These are phyloP conservation scores for Yponomeuta evonymella DNA, from an alignment of 2,888 invertebrate species.

Conservation along the genomic window DNA sequence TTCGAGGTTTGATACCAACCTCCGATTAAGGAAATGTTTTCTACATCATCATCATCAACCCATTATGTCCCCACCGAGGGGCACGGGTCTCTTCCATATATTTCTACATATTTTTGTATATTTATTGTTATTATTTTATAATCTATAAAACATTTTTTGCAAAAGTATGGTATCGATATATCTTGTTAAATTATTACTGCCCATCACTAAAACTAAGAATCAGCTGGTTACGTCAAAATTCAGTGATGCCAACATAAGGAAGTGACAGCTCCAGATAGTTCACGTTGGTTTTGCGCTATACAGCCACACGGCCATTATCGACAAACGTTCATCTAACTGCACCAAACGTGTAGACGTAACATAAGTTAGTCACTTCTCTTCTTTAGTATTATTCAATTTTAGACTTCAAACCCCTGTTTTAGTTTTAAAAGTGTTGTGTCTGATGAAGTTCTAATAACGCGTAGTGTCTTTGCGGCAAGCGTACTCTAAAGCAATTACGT, in stretches of 20 bases:
- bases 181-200: neutral
- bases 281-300: constrained; percentile 60
- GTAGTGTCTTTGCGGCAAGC: constrained; percentile 64
- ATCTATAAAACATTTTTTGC: too few species aligned
- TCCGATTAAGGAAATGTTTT: too few species aligned
- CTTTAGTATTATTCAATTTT: constrained; percentile 63
- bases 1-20: too few species aligned
- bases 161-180: too few species aligned
- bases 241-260: constrained; percentile 50
- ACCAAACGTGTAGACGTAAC: constrained; percentile 72
- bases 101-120: too few species aligned
- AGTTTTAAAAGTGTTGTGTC: constrained; percentile 69
- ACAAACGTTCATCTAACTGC: constrained; percentile 73
- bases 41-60: too few species aligned
- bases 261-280: constrained; percentile 44
- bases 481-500: constrained; percentile 71
- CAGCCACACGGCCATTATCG: constrained; percentile 66
- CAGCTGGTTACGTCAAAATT: constrained; percentile 67
- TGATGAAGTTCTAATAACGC: constrained; percentile 58
- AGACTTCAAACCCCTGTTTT: constrained; percentile 56
- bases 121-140: too few species aligned
- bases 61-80: too few species aligned
- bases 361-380: constrained; percentile 63
- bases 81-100: too few species aligned
- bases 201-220: constrained; percentile 48